phyloP scores from a whole-genome alignment of 2,888 invertebrate species.

The Melikaiella ostensackeni region DNA sequence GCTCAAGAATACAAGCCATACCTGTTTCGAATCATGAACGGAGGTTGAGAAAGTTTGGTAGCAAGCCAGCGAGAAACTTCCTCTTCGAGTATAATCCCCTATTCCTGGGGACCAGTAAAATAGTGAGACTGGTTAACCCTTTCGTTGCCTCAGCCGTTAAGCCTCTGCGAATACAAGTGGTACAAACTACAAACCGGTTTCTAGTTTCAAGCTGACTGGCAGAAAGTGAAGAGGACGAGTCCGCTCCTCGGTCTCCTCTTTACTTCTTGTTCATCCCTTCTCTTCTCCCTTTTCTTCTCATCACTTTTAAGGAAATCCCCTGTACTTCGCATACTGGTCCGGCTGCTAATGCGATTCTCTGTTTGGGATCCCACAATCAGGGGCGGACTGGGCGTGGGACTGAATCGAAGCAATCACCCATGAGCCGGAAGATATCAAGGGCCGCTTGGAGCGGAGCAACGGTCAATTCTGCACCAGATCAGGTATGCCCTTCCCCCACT shows the following conservation, averaged over 20 bases:
- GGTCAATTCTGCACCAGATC: too few species aligned
- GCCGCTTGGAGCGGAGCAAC: too few species aligned
- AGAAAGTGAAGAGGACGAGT: neutral
- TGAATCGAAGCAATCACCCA: too few species aligned
- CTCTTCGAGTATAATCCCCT: conserved; percentile 52
- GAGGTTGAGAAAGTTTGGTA: conserved; percentile 22
- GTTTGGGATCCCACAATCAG: too few species aligned
- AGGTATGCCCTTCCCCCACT: too few species aligned
- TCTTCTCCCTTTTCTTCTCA: too few species aligned
- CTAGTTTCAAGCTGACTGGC: neutral
- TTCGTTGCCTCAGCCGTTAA: conserved; percentile 48
- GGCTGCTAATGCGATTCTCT: too few species aligned
- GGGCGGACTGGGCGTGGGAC: too few species aligned
- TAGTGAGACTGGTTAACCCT: conserved; percentile 62
- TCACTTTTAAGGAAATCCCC: too few species aligned
- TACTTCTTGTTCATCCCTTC: neutral
- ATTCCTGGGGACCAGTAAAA: conserved; percentile 57
- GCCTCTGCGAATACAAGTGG: conserved; percentile 21
- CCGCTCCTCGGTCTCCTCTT: neutral
- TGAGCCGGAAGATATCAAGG: too few species aligned
- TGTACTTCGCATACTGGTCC: too few species aligned
- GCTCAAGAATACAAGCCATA: neutral
- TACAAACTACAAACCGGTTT: conserved; percentile 41
- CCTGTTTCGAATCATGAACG: neutral
- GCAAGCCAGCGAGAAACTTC: conserved; percentile 23